Base-by-base conservation (phyloP, 1,140 invertebrate species). In the Drosophila sucinea region DNA sequence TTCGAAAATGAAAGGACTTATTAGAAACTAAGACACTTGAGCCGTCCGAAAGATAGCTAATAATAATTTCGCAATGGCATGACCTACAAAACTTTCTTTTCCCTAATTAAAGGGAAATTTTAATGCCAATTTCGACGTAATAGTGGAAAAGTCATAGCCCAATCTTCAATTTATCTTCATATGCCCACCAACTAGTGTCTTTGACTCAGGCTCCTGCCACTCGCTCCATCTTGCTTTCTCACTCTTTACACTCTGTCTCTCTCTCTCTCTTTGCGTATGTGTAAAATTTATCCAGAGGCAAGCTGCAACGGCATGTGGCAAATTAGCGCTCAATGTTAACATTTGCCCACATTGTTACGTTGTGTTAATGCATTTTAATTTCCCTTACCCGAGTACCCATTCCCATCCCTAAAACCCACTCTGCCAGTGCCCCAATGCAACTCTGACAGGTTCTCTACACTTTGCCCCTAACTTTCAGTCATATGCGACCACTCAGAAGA, bases 281-380 rank as follows among this genome's bases (percentile, higher is more conserved):
- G 54, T 55, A 56, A 58, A 7, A 58, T 35, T 23, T 35, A 10
- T 35, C 56, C 56, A 58, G 17, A 58, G 56, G 56, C 56, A 58
- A 63, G 60, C 72, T 70, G 72, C 80, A 73, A 44, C 58, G 64
- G 67, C 81, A 77, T 80, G 69, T 85, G 73, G 75, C 67, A 86
- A 86, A 86, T 86, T 86, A 86, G 83, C 83, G 83, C 79, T 82
- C 67, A 82, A 83, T 87, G 83, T 79, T 87, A 87, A 86, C 83
- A 73, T 86, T 86, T 82, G 79, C 76, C 76, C 83, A 86, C 83
- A 82, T 87, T 87, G 83, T 87, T 73, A 67, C 69, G 79, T 64
- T 86, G 83, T 86, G 83, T 86, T 86, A 86, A 87, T 86, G 79
- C 79, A 87, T 86, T 86, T 86, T 78, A 81, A 82, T 87, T 86